A percentile compares a stretch with the other conserved stretches of the same genome.
These are phyloP conservation scores for Crypturellus undulatus DNA, from an alignment of 2,113 vertebrate genomes.

Conservation along the genomic window DNA sequence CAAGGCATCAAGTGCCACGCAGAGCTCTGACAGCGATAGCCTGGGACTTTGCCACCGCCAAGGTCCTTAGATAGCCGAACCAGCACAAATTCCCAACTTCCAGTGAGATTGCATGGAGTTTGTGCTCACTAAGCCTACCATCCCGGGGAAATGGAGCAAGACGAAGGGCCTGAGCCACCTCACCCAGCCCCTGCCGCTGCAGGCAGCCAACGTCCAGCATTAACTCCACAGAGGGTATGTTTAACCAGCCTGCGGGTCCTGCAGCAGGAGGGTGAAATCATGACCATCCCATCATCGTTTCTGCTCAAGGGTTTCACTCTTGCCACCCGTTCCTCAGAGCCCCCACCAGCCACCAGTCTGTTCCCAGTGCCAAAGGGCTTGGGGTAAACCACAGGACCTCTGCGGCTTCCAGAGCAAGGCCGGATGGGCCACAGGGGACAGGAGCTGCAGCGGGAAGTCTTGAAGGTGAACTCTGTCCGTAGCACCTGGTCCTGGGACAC, in stretches of 20 bases:
- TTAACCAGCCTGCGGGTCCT: background rate
- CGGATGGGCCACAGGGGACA: fast-evolving
- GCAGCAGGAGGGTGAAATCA: fast-evolving
- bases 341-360: background rate
- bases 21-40: background rate
- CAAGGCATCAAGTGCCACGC: background rate
- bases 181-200: fast-evolving
- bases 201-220: background rate
- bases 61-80: background rate
- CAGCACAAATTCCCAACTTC: fast-evolving
- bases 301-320: background rate
- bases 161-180: background rate
- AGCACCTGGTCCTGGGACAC: background rate
- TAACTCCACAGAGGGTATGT: background rate
- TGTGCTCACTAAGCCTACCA: background rate
- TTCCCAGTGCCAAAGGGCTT: background rate
- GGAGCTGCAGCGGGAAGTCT: background rate
- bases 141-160: fast-evolving
- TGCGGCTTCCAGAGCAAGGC: background rate
- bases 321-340: background rate
- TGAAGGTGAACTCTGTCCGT: background rate
- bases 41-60: background rate
- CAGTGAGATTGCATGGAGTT: background rate
- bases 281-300: background rate
- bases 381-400: background rate